Evolutionary conservation across 2,113 vertebrate species (phyloP).

Genomic region (Ameiurus melas): DNA sequence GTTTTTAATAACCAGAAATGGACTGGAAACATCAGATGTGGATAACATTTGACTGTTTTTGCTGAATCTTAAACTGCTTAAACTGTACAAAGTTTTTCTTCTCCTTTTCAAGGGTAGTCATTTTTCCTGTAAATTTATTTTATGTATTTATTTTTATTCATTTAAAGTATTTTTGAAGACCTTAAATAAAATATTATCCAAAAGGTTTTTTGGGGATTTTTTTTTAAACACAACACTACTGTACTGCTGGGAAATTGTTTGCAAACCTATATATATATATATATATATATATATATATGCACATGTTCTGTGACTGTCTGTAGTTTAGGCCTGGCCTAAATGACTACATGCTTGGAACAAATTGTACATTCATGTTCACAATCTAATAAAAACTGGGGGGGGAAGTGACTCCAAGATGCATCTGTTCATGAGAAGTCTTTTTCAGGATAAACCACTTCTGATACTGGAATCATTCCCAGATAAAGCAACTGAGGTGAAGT

Average conservation of each 20-base stretch:
- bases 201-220: not conserved
- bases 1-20: not conserved
- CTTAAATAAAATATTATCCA: not conserved
- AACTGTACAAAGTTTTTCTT: not conserved
- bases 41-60: not conserved
- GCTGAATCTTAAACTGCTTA: not conserved
- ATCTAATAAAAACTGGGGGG: not conserved
- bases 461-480: not conserved
- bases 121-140: not conserved
- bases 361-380: not conserved
- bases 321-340: not conserved
- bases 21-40: not conserved
- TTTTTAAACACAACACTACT: not conserved
- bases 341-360: not conserved
- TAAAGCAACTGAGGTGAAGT: not conserved
- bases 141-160: not conserved
- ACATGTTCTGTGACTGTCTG: not conserved
- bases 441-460: not conserved
- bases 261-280: not conserved
- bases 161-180: not conserved
- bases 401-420: not conserved
- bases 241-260: not conserved
- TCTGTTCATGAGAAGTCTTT: too few species aligned
- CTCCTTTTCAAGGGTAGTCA: not conserved
- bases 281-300: too few species aligned